A percentile compares a stretch with the other conserved stretches of the same genome.
These are phyloP conservation scores for Aix galericulata DNA, from an alignment of 2,113 vertebrate species.

Conservation along the genomic window DNA sequence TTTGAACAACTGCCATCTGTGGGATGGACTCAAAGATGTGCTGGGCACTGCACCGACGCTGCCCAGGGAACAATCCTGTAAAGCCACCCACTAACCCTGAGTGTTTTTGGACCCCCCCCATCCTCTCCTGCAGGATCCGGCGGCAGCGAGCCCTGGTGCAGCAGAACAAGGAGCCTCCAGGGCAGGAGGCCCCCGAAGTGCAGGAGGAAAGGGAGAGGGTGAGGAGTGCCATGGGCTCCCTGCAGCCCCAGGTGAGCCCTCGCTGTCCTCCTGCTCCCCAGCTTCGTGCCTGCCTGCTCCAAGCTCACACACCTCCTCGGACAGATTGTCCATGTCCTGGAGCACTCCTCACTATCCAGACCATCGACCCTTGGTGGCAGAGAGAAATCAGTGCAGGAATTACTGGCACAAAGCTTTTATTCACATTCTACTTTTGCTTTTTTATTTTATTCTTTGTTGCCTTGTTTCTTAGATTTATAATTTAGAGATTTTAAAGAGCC, in stretches of 20 bases:
- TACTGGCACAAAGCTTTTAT: neutral
- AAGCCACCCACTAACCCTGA: neutral
- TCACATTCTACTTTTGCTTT: neutral
- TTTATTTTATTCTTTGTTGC: neutral
- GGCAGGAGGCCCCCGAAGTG: conserved; percentile 85
- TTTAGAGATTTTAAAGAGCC: neutral
- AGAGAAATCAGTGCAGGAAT: neutral
- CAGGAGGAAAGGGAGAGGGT: conserved; percentile 80
- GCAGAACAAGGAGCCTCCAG: conserved; percentile 76
- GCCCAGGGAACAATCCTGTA: neutral
- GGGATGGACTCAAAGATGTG: neutral
- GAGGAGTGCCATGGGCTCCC: conserved; percentile 53
- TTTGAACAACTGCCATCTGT: neutral
- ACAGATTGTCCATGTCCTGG: neutral
- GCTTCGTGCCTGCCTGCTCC: neutral
- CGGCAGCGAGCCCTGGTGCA: conserved; percentile 15
- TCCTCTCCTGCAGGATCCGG: neutral
- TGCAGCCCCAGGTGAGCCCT: neutral
- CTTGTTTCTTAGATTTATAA: neutral
- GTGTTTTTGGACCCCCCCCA: neutral
- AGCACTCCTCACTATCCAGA: fast-evolving
- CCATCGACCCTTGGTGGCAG: neutral
- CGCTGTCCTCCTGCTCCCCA: too few relatives aligned
- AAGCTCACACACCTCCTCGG: neutral
- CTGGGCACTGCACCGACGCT: fast-evolving